A percentile compares a stretch with the other conserved stretches of the same genome.
Evolutionary conservation across 35 echinoderm and acorn worm species (phyloP).

Genomic region (Strongylocentrotus purpuratus): DNA sequence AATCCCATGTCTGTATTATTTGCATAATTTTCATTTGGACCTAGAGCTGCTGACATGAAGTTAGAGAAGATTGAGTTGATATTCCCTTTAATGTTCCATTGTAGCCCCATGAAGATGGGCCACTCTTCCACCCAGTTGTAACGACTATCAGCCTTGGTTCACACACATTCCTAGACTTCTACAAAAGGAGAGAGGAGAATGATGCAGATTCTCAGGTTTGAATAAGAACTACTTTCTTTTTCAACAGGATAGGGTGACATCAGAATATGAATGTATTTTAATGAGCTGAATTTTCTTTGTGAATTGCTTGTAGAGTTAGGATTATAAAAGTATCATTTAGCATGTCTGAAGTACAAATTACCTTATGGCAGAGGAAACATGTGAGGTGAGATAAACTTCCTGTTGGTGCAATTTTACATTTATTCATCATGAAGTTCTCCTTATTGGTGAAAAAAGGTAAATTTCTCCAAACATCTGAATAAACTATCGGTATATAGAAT

Average conservation of each 20-base stretch:
- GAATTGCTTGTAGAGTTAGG: no score
- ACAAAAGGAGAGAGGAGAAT: slow-evolving; percentile 52
- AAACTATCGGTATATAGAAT: no score
- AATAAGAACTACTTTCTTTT: background rate
- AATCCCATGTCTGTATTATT: background rate
- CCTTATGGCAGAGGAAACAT: no score
- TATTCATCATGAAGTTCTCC: no score
- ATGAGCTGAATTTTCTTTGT: no score
- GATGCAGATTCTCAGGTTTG: background rate
- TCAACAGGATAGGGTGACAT: background rate
- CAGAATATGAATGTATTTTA: background rate
- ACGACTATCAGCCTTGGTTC: slow-evolving; percentile 91
- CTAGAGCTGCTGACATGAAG: background rate
- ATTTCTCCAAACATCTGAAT: no score
- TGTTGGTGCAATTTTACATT: no score
- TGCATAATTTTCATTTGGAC: background rate
- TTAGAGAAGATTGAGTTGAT: background rate
- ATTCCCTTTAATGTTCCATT: slow-evolving; percentile 22
- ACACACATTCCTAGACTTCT: slow-evolving; percentile 90
- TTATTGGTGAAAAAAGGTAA: no score
- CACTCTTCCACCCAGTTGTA: slow-evolving; percentile 88
- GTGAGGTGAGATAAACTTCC: no score
- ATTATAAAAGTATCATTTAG: no score
- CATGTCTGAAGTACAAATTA: no score
- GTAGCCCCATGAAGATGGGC: slow-evolving; percentile 98